Percentiles rank a stretch among this genome's conserved stretches.
These are phyloP conservation scores for Eupeodes latifasciatus DNA, from an alignment of 2,888 invertebrate species.

Conservation along the genomic window DNA sequence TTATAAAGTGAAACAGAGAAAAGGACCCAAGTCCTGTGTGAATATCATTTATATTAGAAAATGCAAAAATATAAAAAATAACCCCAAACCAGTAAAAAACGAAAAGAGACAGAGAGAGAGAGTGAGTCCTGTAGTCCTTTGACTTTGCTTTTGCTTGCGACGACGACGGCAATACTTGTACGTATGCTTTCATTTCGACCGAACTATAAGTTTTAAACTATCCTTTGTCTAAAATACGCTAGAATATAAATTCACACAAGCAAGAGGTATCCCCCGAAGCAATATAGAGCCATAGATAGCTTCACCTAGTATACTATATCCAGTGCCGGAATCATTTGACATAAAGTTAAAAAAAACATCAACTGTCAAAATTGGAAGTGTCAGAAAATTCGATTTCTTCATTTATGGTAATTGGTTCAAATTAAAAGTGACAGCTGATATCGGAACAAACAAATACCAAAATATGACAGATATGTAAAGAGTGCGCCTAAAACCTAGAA, in stretches of 20 bases:
- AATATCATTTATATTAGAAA: slow-evolving; percentile 58
- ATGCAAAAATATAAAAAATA: slow-evolving; percentile 18
- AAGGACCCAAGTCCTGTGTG: slow-evolving; percentile 50
- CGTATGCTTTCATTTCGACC: slow-evolving; percentile 48
- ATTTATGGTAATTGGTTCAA: too few species aligned
- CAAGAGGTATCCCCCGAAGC: slow-evolving; percentile 17
- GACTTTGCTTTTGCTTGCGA: slow-evolving; percentile 50
- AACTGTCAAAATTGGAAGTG: too few species aligned
- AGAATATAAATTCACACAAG: slow-evolving; percentile 62
- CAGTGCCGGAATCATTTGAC: background rate
- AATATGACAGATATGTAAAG: too few species aligned
- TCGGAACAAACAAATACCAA: too few species aligned
- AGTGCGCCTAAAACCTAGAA: too few species aligned
- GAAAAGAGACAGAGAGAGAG: slow-evolving; percentile 13
- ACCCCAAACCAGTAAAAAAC: slow-evolving; percentile 35
- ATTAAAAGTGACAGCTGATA: too few species aligned
- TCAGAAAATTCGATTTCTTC: too few species aligned
- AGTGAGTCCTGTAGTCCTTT: slow-evolving; percentile 54
- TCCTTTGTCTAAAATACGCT: slow-evolving; percentile 62
- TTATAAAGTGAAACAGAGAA: slow-evolving; percentile 56
- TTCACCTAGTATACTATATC: background rate
- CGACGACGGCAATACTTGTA: background rate
- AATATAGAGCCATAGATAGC: slow-evolving; percentile 7
- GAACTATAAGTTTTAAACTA: slow-evolving; percentile 69
- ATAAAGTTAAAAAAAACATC: too few species aligned